Evolutionary conservation across 2,113 vertebrate species (phyloP), one percentile per base, ranked within the genome.

Genomic region (Clarias gariepinus): DNA sequence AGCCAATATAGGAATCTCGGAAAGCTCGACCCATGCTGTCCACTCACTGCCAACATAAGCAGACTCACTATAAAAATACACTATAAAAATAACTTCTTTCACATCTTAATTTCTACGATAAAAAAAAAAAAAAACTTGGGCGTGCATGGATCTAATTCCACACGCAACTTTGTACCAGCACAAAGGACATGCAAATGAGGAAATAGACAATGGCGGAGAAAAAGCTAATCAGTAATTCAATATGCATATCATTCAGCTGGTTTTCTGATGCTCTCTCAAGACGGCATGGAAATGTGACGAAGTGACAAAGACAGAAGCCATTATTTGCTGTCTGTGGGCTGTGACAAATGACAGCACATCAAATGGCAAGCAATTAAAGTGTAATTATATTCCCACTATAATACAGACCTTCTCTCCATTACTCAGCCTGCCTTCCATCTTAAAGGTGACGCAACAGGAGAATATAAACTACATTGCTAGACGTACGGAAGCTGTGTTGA

Each of bases 331-430:
- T 94, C 93, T 95, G 93, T 94, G 93, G 92, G 93, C 94, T 94
- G 93, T 94, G 94, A 95, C 94, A 95, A 93, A 95, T 94, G 94
- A 95, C 94, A 94, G 94, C 92, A 92, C 93, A 94, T 95, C 93
- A 94, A 94, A 93, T 93, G 92, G 94, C 90, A 90, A 93, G 93
- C 94, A 94, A 95, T 95, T 95, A 94, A 95, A 93, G 90, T 88
- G 78, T 93, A 95, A 95, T 95, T 94, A 95, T 90, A 90, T 87
- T 93, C 91, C 91, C 85, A 91, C 83, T 84, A 90, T 88, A 81
- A 89, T 78, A 82, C 81, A 86, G 88, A 80, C 81, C 84, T 86
- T 85, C 73, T 86, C 88, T 85, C 78, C 86, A 82, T 86, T 84
- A 87, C 86, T 85, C 86, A 79, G 66, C 85, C 89, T 87, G 87